Evolutionary conservation across 2,888 invertebrate genomes (phyloP).

Genomic region (Ptilodon capucinus): DNA sequence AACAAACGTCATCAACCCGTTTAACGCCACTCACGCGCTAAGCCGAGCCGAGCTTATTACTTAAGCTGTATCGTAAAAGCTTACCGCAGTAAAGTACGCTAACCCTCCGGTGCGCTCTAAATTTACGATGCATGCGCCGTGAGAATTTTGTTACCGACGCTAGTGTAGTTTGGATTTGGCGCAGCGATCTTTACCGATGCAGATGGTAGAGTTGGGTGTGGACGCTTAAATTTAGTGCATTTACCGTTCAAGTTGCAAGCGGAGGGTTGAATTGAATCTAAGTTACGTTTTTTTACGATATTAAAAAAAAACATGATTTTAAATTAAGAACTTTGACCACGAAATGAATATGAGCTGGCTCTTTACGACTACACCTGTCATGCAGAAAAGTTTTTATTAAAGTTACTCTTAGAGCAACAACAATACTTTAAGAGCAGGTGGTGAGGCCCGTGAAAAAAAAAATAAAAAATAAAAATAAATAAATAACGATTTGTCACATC

Average conservation of each 20-base stretch:
- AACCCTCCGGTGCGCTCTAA: slow-evolving; percentile 70
- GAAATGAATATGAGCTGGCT: too few relatives aligned
- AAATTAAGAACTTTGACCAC: too few relatives aligned
- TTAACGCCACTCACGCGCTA: slow-evolving; percentile 35
- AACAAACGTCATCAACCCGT: slow-evolving; percentile 5
- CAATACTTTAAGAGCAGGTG: too few relatives aligned
- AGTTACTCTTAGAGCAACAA: too few relatives aligned
- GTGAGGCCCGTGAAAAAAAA: too few relatives aligned
- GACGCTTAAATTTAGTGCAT: background rate
- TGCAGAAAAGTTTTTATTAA: too few relatives aligned
- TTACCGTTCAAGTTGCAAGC: background rate
- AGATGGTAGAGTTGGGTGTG: slow-evolving; percentile 7
- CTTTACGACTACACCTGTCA: too few relatives aligned
- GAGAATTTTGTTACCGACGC: slow-evolving; percentile 68
- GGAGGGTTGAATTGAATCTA: too few relatives aligned
- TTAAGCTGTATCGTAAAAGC: slow-evolving; percentile 54
- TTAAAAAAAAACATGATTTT: too few relatives aligned
- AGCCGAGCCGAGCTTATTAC: slow-evolving; percentile 37
- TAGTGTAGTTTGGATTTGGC: slow-evolving; percentile 59
- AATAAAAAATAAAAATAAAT: too few relatives aligned
- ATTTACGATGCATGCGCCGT: slow-evolving; percentile 75
- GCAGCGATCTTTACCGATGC: slow-evolving; percentile 56
- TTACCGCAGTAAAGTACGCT: slow-evolving; percentile 77
- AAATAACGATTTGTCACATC: too few relatives aligned
- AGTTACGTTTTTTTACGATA: too few relatives aligned